Base-by-base conservation (phyloP, 2,797 vertebrate species). In the Sebastes trivittatus region DNA sequence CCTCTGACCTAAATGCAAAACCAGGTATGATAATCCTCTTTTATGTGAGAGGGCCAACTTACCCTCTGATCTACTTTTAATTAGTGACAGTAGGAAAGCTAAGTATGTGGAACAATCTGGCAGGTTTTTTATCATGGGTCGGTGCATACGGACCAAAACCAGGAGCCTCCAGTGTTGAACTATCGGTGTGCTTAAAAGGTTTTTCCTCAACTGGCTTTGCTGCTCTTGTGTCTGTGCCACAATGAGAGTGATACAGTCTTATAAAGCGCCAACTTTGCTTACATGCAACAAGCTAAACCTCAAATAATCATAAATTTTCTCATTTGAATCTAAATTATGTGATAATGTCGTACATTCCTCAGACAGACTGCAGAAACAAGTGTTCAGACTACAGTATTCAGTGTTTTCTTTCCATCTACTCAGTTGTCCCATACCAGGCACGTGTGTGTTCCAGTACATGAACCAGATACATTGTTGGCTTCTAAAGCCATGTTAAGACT, bases 1-100 rank as follows among this genome's bases (percentile, higher is more conserved):
- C 92, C 30, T 90, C 96, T 86, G 97, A 95, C 86, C 91, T 94
- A 23, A 95, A 97, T 74, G 85, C 94, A 80, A 98, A 95, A 95
- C 93, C 95, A 97, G 97, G 98, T 98, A 93, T 61, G 75, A 78
- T 34, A 79, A 84, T 87, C 72, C 65, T 77, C 36, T 86, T 88
- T 81, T 65, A 81, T 86, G 54, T 84, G 42, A 60, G 30, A 59
- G 49, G 10, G 22, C 56, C 64, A 71, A 20, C 27, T 23, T 20
- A 23, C 13, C 34, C 52, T 63, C 61, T 79, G 54, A 88, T 81
- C 42, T 84, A 64, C 79, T 86, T 88, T 87, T 80, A 79, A 82
- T 84, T 80, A 55, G 52, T 84, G 75, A 75, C 69, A 71, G 65
- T 76, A 32, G 72, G 64, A 81, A 87, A 88, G 69, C 42, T 66